Conservation (phyloP, 1,140 invertebrate species). For the Drosophila navojoa region DNA sequence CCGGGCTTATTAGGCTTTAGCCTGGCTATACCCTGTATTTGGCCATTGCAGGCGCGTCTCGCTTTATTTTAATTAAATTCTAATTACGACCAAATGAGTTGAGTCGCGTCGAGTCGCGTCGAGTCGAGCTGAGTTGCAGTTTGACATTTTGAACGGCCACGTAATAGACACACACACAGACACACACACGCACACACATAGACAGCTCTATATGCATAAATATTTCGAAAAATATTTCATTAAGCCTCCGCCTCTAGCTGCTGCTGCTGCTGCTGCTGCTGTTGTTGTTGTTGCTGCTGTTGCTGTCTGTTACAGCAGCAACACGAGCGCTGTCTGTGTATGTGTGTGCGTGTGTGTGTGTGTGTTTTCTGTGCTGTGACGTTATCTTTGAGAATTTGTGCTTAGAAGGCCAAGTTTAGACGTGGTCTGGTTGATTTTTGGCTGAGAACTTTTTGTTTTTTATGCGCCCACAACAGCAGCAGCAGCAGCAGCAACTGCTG, state of each 20-base stretch:
- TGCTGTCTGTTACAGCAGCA: constrained; percentile 44
- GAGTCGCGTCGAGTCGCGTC: constrained; percentile 34
- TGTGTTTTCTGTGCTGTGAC: constrained; percentile 7
- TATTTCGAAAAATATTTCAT: constrained; percentile 80
- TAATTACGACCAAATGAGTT: constrained; percentile 58
- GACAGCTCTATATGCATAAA: constrained; percentile 30
- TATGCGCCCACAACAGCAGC: constrained; percentile 12
- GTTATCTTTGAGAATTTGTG: constrained; percentile 62
- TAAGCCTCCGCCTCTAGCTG: constrained; percentile 40
- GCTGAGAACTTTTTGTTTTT: constrained; percentile 34
- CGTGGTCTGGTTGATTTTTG: constrained; percentile 68
- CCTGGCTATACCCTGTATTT: constrained; percentile 22
- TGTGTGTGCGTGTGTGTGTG: constrained; percentile 15
- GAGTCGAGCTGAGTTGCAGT: constrained; percentile 48
- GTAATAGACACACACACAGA: constrained; percentile 68
- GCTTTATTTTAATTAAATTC: constrained; percentile 83
- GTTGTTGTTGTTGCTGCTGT: constrained; percentile 26
- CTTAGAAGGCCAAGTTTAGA: constrained; percentile 71
- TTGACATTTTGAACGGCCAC: constrained; percentile 77
- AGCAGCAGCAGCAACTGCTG: constrained; percentile 28
- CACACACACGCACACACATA: constrained; percentile 31
- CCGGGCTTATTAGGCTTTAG: constrained; percentile 74
- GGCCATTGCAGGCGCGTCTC: constrained; percentile 11
- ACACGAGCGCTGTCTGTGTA: constrained; percentile 2
- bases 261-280: constrained; percentile 19